phyloP scores from a whole-genome alignment of 2,113 vertebrate species.

The Dromiciops gliroides region DNA sequence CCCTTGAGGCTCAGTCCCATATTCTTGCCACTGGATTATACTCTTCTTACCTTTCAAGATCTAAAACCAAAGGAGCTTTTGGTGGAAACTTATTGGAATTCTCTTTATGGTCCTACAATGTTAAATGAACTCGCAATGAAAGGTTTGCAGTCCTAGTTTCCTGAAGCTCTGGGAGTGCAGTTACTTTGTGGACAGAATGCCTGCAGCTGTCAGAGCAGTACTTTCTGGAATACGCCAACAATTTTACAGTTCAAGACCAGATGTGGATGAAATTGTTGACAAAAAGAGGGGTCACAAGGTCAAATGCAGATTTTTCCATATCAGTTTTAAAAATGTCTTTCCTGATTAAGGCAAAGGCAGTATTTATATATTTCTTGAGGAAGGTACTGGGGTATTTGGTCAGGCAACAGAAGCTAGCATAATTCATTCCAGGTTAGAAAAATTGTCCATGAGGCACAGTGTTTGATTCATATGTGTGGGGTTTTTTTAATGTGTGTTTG shows the following conservation, averaged over 20 bases:
- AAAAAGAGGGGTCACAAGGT: conserved; percentile 76
- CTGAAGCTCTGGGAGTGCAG: conserved; percentile 61
- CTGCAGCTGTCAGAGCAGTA: conserved; percentile 81
- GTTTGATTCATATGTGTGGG: conserved; percentile 61
- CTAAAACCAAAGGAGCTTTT: conserved; percentile 55
- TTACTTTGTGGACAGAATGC: conserved; percentile 66
- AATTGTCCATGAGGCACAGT: conserved; percentile 51
- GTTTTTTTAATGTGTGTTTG: background rate
- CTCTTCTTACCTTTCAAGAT: conserved; percentile 38
- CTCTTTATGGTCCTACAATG: conserved; percentile 53
- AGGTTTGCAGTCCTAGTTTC: conserved; percentile 32
- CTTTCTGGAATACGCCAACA: conserved; percentile 76
- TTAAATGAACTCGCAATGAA: conserved; percentile 58
- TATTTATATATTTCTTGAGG: conserved; percentile 57
- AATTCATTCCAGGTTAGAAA: conserved; percentile 67
- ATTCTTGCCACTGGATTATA: background rate
- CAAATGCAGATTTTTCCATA: conserved; percentile 80
- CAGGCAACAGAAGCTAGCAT: conserved; percentile 76
- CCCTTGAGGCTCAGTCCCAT: background rate
- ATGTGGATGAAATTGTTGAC: conserved; percentile 80
- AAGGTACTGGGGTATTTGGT: conserved; percentile 57
- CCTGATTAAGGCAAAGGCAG: conserved; percentile 58
- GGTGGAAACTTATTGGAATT: conserved; percentile 69
- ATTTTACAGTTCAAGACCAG: conserved; percentile 82
- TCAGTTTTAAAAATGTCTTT: conserved; percentile 78